Evolutionary conservation across 2,797 vertebrate species (phyloP).

Genomic region (Rhincodon typus): DNA sequence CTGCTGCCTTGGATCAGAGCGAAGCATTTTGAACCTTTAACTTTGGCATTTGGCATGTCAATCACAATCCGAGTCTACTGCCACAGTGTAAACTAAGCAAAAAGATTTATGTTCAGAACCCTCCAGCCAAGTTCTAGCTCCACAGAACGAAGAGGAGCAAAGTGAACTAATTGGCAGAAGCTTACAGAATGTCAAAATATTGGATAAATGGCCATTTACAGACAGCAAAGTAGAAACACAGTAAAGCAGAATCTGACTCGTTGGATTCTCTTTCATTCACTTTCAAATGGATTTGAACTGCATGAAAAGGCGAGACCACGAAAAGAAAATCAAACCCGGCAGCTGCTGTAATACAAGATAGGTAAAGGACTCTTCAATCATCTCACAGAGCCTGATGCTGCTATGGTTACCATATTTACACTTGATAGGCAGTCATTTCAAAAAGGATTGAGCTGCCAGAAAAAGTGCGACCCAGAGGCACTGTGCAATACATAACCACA

Average conservation of each 20-base stretch:
- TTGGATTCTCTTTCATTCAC: background rate
- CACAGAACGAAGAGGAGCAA: background rate
- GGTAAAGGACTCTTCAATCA: slow-evolving; percentile 25
- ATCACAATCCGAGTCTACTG: background rate
- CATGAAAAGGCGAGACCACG: background rate
- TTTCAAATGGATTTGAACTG: background rate
- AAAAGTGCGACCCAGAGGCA: slow-evolving; percentile 23
- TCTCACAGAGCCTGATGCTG: background rate
- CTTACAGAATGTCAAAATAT: background rate
- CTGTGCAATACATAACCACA: background rate
- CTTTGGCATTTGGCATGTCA: background rate
- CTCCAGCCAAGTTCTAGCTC: background rate
- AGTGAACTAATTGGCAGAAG: slow-evolving; percentile 2
- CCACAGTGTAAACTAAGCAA: background rate
- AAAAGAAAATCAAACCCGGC: background rate
- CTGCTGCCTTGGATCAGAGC: background rate
- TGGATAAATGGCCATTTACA: background rate
- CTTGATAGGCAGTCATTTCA: slow-evolving; percentile 20
- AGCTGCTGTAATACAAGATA: slow-evolving; percentile 17
- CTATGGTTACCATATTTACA: slow-evolving; percentile 30
- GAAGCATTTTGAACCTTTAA: background rate
- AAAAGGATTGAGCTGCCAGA: slow-evolving; percentile 30
- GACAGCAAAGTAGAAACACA: background rate
- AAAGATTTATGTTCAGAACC: slow-evolving; percentile 12
- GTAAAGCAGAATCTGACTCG: background rate